phyloP scores from a whole-genome alignment of 2,797 vertebrate genomes.

The Mormyrops attenuatus region DNA sequence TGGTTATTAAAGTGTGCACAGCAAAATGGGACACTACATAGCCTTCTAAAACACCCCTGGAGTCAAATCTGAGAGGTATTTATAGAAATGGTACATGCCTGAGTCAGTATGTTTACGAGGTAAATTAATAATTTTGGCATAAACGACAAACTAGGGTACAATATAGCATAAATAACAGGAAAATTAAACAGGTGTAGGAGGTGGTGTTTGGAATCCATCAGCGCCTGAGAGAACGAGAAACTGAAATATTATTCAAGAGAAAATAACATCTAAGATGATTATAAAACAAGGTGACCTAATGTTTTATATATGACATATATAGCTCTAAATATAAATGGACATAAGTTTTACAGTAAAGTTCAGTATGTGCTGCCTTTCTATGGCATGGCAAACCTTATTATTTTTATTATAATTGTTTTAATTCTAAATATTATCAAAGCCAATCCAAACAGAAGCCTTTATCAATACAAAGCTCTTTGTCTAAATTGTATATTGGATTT shows the following conservation, averaged over 20 bases:
- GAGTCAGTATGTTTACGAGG: conserved; percentile 54
- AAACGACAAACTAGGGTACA: conserved; percentile 44
- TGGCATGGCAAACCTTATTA: not conserved
- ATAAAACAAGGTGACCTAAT: not conserved
- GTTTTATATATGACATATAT: not conserved
- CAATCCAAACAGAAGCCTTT: not conserved
- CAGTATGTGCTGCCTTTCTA: not conserved
- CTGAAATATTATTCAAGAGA: conserved; percentile 32
- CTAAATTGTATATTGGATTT: not conserved
- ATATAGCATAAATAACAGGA: conserved; percentile 48
- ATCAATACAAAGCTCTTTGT: not conserved
- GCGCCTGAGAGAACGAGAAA: conserved; percentile 47
- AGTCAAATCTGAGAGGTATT: conserved; percentile 46
- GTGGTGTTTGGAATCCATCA: not conserved
- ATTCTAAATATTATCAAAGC: not conserved
- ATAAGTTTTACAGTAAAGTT: not conserved
- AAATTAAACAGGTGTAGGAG: conserved; percentile 18
- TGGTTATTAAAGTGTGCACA: not conserved
- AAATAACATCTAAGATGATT: not conserved
- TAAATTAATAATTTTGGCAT: conserved; percentile 54
- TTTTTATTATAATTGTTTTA: not conserved
- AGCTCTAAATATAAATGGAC: not conserved
- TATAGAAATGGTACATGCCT: conserved; percentile 50
- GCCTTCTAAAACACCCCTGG: not conserved
- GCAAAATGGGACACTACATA: not conserved